Conservation (phyloP, 2,888 invertebrate genomes). For the Deilephila elpenor region DNA sequence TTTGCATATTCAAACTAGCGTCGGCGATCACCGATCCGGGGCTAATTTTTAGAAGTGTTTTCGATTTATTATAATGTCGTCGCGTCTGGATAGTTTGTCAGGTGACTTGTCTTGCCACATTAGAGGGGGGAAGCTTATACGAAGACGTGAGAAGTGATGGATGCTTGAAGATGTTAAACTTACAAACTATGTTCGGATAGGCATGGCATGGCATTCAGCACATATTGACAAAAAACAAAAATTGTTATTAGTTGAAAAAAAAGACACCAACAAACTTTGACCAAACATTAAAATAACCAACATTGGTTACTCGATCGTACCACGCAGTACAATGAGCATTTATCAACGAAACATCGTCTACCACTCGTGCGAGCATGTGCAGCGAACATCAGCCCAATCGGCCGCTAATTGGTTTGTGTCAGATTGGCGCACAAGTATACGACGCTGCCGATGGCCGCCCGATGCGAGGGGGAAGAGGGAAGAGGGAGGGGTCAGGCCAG, state of each 20-base stretch:
- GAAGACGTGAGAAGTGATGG: no score
- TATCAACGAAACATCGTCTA: not conserved
- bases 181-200: no score
- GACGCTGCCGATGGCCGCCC: not conserved
- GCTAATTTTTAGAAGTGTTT: slow-evolving; percentile 15
- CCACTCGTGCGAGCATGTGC: not conserved
- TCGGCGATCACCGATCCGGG: not conserved
- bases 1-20: slow-evolving; percentile 52
- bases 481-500: not conserved
- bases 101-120: not conserved
- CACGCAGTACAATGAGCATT: not conserved
- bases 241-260: not conserved
- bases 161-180: no score
- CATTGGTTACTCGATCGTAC: not conserved
- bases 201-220: no score
- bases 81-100: not conserved
- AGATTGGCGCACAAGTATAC: slow-evolving; percentile 8
- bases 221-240: not conserved
- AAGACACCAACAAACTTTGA: not conserved
- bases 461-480: not conserved
- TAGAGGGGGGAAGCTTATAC: not conserved
- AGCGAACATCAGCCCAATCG: not conserved
- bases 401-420: slow-evolving; percentile 4
- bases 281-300: not conserved
- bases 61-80: slow-evolving; percentile 17